Evolutionary conservation across 2,888 invertebrate species (phyloP).

Genomic region (Coremacera marginata): DNA sequence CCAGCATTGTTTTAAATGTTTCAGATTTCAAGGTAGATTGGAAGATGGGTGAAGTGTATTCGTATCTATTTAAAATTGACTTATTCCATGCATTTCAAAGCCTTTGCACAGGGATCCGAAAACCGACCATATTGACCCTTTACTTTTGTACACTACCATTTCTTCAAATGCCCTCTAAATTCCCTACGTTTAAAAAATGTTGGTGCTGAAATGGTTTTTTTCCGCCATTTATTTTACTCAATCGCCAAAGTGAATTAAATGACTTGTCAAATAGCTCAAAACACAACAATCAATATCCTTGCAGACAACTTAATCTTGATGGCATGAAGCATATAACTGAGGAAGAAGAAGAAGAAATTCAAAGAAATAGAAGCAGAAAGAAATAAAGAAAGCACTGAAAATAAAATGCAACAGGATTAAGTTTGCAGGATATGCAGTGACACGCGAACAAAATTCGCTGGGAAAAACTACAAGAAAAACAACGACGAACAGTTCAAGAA

Average conservation of each 20-base stretch:
- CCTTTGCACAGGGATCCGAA: too few relatives aligned
- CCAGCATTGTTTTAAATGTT: too few relatives aligned
- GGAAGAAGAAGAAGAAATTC: not conserved
- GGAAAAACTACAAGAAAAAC: not conserved
- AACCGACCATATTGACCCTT: too few relatives aligned
- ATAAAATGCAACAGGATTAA: constrained; percentile 31
- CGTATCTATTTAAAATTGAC: too few relatives aligned
- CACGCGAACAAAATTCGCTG: constrained; percentile 12
- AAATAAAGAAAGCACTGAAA: not conserved
- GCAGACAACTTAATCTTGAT: constrained; percentile 29
- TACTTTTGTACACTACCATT: too few relatives aligned
- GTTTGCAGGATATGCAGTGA: constrained; percentile 13
- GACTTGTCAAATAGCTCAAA: constrained; percentile 23
- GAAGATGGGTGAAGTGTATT: too few relatives aligned
- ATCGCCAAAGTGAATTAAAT: constrained; percentile 4
- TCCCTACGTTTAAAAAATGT: too few relatives aligned
- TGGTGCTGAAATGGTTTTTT: not conserved
- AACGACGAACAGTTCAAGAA: not conserved
- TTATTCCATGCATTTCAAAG: too few relatives aligned
- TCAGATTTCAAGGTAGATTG: too few relatives aligned
- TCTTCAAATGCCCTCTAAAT: too few relatives aligned
- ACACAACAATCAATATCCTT: constrained; percentile 27
- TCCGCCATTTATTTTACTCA: not conserved
- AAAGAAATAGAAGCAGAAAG: not conserved
- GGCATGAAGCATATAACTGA: not conserved